A percentile compares a stretch with the other conserved stretches of the same genome.
Evolutionary conservation across 2,888 invertebrate species (phyloP).

Genomic region (Myopa tessellatipennis): DNA sequence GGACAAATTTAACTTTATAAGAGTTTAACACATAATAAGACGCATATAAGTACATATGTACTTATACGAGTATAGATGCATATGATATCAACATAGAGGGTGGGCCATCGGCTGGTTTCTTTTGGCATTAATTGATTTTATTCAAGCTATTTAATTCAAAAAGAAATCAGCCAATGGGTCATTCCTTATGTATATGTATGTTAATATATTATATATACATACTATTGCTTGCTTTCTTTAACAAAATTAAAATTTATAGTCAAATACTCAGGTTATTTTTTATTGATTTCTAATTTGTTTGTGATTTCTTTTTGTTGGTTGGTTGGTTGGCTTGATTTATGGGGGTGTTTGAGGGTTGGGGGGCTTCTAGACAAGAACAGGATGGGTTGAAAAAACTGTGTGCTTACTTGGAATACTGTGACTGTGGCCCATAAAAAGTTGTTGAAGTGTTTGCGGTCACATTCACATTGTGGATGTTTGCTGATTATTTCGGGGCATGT

Average conservation of each 20-base stretch:
- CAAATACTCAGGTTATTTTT: not conserved
- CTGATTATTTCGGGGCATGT: conserved; percentile 92
- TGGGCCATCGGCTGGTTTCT: no score
- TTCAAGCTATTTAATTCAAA: no score
- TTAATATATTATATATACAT: not conserved
- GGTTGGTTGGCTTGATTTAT: not conserved
- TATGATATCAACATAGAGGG: no score
- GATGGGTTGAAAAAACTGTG: conserved; percentile 34
- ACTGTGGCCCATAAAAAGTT: conserved; percentile 97
- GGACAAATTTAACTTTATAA: not conserved
- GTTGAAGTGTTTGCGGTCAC: conserved; percentile 99
- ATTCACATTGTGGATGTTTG: conserved; percentile 90
- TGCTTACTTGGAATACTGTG: conserved; percentile 96
- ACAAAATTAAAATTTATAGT: not conserved
- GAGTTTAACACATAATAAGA: no score
- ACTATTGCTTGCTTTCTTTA: not conserved
- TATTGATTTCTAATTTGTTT: not conserved
- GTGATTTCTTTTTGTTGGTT: not conserved
- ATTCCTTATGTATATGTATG: not conserved
- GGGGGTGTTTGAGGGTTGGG: not conserved
- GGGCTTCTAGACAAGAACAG: not conserved
- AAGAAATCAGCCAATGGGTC: no score
- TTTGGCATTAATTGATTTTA: no score
- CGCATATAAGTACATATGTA: no score
- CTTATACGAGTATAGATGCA: no score